Base-by-base conservation (phyloP, 2,888 invertebrate species). In the Parochlus steinenii region DNA sequence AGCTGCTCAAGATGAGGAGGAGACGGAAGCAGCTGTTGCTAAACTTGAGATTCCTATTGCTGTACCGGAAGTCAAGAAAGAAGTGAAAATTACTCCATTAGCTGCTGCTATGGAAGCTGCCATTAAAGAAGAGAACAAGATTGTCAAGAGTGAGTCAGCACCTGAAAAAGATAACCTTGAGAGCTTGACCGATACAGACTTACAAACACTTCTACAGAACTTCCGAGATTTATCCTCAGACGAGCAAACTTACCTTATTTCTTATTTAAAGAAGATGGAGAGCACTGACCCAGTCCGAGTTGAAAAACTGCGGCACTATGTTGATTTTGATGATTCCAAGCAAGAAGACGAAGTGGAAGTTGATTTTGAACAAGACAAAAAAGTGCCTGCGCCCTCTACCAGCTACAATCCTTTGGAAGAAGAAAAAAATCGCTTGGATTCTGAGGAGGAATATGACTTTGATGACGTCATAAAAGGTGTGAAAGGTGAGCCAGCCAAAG, bases 221-320 rank as follows among this genome's bases (percentile, higher is more conserved):
- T 79, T 78, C 45, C 81, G 80, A 51, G 80, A 82, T 46, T 55
- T 86, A 10, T 76, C 76, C 0, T 70, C 72, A 1, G 80, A 82
- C 42, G 85, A 86, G 51, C 85, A 86, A 48, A 78, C 81, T 50
- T 76, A 78, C 45, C 63, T 86, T 4, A 83, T 86, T 20, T 74
- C 73, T 1, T 83, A 83, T 50, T 53, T 86, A 39, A 82, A 82
- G 50, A 82, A 82, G 51, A 52, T 86, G 24, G 85, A 86, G 52
- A 71, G 72, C 0, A 69, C 69, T 3, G 77, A 83, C 50, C 79
- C 82, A 0, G 61, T 66, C 25, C 67, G 82, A n/a, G 83, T 85
- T 2, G 81, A 82, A 47, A 67, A 73, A 42, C 54, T 85, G 27
- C 61, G 82, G 6, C 74, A 77, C 50, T 83, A 74, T 53, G 81